Base-by-base conservation (phyloP, 1,140 invertebrate species). In the Scylla paramamosain region DNA sequence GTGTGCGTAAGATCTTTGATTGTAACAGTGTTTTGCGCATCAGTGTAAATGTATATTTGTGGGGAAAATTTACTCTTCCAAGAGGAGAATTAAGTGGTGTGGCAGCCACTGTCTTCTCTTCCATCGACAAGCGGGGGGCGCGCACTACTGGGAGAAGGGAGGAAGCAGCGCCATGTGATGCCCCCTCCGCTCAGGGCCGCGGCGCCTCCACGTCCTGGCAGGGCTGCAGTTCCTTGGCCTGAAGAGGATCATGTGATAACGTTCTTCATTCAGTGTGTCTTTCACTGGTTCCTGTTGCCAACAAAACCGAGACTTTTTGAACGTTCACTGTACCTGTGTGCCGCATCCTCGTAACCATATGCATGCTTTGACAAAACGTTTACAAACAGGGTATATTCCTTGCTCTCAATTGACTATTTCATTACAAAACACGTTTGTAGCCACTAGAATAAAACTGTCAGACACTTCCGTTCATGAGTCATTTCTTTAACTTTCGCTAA, bases 321-420 rank as follows among this genome's bases (percentile, higher is more conserved):
- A 77, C 67, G 67, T 77, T 77, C 67, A n/a, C 20, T 77, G 67
- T 77, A n/a, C 67, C 67, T n/a, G 67, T 77, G 67, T 77, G 67
- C 67, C 67, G 67, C 67, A 25, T 77, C 25, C 67, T 77, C 16
- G 67, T 77, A 77, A 77, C 67, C 25, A n/a, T 77, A n/a, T 77
- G 67, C 67, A 77, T 77, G 67, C 67, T 77, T 25, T n/a, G 52
- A 59, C 52, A 20, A 77, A 77, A 77, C 67, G 20, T 77, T 77
- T 77, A 77, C 67, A 77, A 77, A 77, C 67, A 77, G 67, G 67
- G 67, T 77, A 77, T 77, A 77, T 77, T 77, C 67, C 67, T 77
- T 77, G 67, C 67, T 77, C 67, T 77, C 67, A 25, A 77, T n/a
- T 25, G 67, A 77, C 16, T 7, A 7, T 77, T 77, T 77, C 67